Conservation (phyloP, 2,113 vertebrate genomes). For the Tautogolabrus adspersus region DNA sequence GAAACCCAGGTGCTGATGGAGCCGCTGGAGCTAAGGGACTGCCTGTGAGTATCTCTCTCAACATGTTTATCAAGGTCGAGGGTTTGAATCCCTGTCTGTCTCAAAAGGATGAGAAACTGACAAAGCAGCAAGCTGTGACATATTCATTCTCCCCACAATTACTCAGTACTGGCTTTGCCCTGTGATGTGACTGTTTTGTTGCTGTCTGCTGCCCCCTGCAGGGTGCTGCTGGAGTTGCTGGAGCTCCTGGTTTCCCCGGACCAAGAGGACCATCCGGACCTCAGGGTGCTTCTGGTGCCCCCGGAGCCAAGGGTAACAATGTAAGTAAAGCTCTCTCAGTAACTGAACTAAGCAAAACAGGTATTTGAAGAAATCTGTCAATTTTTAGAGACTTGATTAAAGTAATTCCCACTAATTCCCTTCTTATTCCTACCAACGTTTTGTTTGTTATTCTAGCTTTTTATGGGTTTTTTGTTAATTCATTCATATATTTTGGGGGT, state of each 20-base stretch:
- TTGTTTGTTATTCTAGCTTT: background rate
- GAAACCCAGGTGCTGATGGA: slow-evolving; percentile 94
- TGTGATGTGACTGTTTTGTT: slow-evolving; percentile 40
- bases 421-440: background rate
- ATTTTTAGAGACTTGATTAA: no score
- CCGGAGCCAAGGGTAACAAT: slow-evolving; percentile 95
- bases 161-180: background rate
- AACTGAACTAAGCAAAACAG: background rate
- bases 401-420: no score
- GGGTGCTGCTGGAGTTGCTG: slow-evolving; percentile 95
- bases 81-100: slow-evolving; percentile 1
- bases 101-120: background rate
- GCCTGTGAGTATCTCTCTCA: slow-evolving; percentile 86
- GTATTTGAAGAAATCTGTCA: background rate
- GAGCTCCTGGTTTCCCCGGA: slow-evolving; percentile 98
- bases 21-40: slow-evolving; percentile 92
- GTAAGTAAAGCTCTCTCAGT: slow-evolving; percentile 84
- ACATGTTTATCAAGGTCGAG: background rate
- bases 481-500: no score
- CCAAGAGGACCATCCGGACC: slow-evolving; percentile 94
- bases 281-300: slow-evolving; percentile 89
- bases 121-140: background rate
- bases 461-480: no score
- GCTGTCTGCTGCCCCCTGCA: slow-evolving; percentile 79
- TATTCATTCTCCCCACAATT: background rate